These are phyloP conservation scores for Leuciscus waleckii DNA, from an alignment of 2,797 vertebrate genomes.

Conservation along the genomic window DNA sequence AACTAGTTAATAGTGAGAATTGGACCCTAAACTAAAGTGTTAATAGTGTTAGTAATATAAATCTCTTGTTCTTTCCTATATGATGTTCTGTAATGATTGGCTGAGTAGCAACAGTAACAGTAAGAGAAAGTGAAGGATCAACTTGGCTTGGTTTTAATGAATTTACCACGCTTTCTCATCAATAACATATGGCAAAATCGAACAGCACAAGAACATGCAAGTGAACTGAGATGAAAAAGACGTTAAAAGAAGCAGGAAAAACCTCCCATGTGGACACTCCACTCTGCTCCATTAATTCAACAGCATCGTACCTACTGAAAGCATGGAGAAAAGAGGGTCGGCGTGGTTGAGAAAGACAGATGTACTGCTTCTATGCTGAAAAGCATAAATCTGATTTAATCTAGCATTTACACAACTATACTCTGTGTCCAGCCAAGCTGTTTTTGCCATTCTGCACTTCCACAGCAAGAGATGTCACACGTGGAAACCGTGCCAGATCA, in stretches of 20 bases:
- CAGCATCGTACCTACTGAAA: slow-evolving; percentile 23
- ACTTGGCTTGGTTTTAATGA: background rate
- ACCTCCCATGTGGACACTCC: slow-evolving; percentile 19
- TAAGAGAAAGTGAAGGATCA: background rate
- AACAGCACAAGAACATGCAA: background rate
- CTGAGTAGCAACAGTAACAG: background rate
- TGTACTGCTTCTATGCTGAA: slow-evolving; percentile 34
- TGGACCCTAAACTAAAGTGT: background rate
- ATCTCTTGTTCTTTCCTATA: background rate
- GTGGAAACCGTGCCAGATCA: slow-evolving; percentile 32
- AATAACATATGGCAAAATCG: background rate
- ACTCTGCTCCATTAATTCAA: slow-evolving; percentile 39
- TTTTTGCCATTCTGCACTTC: slow-evolving; percentile 47
- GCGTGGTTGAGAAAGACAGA: slow-evolving; percentile 22
- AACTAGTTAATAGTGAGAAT: background rate
- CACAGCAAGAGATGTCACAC: slow-evolving; percentile 43
- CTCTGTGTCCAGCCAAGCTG: slow-evolving; percentile 33
- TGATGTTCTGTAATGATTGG: background rate
- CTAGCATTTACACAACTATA: slow-evolving; percentile 40
- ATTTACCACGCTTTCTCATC: background rate
- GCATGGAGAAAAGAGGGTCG: background rate
- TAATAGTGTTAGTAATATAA: background rate
- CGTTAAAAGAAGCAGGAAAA: slow-evolving; percentile 21
- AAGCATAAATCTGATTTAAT: slow-evolving; percentile 54
- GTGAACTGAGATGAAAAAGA: slow-evolving; percentile 27